Conservation (phyloP, 2,113 vertebrate species). For the Talpa occidentalis region DNA sequence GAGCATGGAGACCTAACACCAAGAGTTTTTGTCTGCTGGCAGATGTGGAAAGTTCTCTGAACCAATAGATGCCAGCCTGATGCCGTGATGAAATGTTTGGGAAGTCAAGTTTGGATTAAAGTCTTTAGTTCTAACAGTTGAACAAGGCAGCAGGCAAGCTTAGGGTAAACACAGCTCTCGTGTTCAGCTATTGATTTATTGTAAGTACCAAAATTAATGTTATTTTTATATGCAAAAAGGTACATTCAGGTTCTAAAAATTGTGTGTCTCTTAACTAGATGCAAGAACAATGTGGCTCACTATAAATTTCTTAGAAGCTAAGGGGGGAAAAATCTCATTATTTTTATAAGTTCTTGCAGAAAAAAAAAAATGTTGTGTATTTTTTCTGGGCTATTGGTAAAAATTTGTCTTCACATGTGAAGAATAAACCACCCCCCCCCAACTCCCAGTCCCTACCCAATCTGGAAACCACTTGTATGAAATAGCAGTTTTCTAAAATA, state of each 20-base stretch:
- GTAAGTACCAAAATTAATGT: conserved; percentile 71
- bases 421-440: conserved; percentile 58
- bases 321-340: conserved; percentile 27
- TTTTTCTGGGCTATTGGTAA: conserved; percentile 72
- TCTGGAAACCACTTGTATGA: conserved; percentile 66
- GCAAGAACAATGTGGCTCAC: conserved; percentile 32
- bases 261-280: conserved; percentile 71
- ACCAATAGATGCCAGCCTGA: conserved; percentile 74
- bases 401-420: conserved; percentile 66
- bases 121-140: conserved; percentile 68
- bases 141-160: conserved; percentile 67
- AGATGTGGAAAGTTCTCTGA: conserved; percentile 57
- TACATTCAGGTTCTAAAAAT: conserved; percentile 74
- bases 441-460: conserved; percentile 34
- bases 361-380: conserved; percentile 64
- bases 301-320: conserved; percentile 60
- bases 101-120: conserved; percentile 77
- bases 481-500: conserved; percentile 72
- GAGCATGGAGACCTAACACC: not conserved
- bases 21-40: conserved; percentile 49
- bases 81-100: conserved; percentile 75
- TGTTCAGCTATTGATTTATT: conserved; percentile 70
- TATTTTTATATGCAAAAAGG: conserved; percentile 74
- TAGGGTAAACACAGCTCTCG: conserved; percentile 60
- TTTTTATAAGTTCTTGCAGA: conserved; percentile 60